Conservation (phyloP, 2,888 invertebrate genomes). For the Phytoseiulus persimilis region DNA sequence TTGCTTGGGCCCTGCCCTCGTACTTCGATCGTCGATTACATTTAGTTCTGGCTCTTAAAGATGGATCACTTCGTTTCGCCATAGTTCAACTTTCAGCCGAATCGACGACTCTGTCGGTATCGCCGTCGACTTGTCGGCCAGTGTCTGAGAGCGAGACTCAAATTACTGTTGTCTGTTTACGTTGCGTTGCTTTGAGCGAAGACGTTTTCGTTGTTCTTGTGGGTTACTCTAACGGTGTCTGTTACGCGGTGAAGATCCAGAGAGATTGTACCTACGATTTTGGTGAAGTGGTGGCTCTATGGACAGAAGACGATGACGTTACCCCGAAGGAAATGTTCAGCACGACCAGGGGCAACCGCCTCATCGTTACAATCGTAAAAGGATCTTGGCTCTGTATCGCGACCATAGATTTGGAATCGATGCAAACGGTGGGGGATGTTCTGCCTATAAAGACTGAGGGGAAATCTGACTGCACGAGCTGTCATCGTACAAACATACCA, state of each 20-base stretch:
- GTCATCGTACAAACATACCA: slow-evolving; percentile 13
- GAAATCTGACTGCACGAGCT: not conserved
- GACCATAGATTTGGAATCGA: not conserved
- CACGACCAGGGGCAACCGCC: not conserved
- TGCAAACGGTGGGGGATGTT: not conserved
- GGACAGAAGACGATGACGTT: slow-evolving; percentile 24
- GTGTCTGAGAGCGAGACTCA: not conserved
- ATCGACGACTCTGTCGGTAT: not conserved
- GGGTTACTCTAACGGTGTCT: slow-evolving; percentile 17
- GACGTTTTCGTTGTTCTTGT: not conserved
- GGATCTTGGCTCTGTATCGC: slow-evolving; percentile 21
- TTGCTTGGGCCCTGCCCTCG: slow-evolving; percentile 9
- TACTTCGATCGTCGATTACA: slow-evolving; percentile 17
- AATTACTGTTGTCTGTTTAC: slow-evolving; percentile 14
- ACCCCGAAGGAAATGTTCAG: slow-evolving; percentile 23
- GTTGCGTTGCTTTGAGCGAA: slow-evolving; percentile 24
- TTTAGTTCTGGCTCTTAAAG: slow-evolving; percentile 15
- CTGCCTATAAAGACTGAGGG: not conserved
- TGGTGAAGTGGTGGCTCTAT: not conserved
- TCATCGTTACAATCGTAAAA: slow-evolving; percentile 17
- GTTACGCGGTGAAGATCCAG: not conserved
- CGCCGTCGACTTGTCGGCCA: slow-evolving; percentile 25
- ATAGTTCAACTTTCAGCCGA: not conserved
- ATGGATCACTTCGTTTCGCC: slow-evolving; percentile 10
- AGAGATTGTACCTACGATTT: slow-evolving; percentile 32